Evolutionary conservation across 2,113 vertebrate genomes (phyloP), one percentile per base, ranked within the genome.

Genomic region (Oryzias woworae): DNA sequence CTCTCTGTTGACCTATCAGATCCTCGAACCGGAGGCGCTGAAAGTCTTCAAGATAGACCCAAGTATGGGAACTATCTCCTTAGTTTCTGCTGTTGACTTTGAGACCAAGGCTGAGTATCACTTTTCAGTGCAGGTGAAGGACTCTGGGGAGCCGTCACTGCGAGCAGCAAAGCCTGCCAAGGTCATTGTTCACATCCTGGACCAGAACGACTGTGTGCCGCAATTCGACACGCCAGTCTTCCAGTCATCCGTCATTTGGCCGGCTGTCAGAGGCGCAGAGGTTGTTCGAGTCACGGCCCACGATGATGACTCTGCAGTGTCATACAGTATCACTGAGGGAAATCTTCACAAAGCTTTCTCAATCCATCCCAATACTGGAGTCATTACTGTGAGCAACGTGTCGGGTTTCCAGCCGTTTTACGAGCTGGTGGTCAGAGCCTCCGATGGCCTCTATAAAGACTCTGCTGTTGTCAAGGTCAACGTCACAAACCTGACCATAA

Each of bases 151-250:
- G 47, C 94, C 94, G 6, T 85, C 83, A 5, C 87, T 95, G 62
- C 95, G 91, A n/a, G 93, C 96, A 26, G 79, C 89, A 20, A 91
- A 89, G 78, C 91, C 95, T 23, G 91, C 92, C 71, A 92, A 87
- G 76, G 92, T 98, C 77, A 94, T 85, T 3, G 85, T 99, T 56
- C 86, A 76, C 0, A 53, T 99, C 53, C 87, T 90, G 64, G 92
- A 98, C 31, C 80, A 94, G 58, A 98, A 98, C 20, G 97, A 99
- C 76, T 95, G 91, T 44, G 92, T 94, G 7, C 97, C 97, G 7
- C 89, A 87, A 54, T 98, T 98, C 83, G 68, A 65, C 47, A 71
- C 85, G 58, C 82, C 89, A 1, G 54, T 66, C 5, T 98, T 97
- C 0, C 85, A 95, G 67, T 53, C 91, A 58, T 88, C 88, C 24